Evolutionary conservation across 2,113 vertebrate genomes (phyloP).

Genomic region (Microtus oregoni): DNA sequence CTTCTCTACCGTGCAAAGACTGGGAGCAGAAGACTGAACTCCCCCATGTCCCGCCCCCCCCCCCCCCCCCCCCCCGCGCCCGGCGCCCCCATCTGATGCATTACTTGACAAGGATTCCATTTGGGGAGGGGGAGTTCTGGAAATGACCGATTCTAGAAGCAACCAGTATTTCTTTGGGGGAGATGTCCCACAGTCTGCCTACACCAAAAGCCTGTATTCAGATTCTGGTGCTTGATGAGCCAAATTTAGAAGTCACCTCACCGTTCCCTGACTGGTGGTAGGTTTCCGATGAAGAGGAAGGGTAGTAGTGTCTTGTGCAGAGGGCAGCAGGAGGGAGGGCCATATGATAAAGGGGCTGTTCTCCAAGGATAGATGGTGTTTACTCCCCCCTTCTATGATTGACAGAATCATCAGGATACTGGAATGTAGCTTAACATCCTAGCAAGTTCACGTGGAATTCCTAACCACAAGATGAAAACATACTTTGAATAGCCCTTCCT

Average conservation of each 20-base stretch:
- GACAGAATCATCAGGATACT: conserved; percentile 2
- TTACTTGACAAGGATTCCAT: background rate
- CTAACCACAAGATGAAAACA: conserved; percentile 26
- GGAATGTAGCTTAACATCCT: background rate
- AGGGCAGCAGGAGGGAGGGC: background rate
- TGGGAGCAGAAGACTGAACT: conserved; percentile 5
- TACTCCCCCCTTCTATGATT: background rate
- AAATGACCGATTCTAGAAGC: conserved; percentile 3
- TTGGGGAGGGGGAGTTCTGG: background rate
- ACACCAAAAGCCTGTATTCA: background rate
- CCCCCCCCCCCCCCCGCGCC: too few species aligned
- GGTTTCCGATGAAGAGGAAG: background rate
- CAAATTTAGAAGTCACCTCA: background rate
- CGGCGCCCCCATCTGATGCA: background rate
- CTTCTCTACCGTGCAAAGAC: conserved; percentile 50
- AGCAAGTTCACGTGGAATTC: conserved; percentile 10
- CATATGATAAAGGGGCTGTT: background rate
- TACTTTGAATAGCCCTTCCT: conserved; percentile 21
- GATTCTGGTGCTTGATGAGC: background rate
- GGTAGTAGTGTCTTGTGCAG: background rate
- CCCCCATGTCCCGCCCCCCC: too few species aligned
- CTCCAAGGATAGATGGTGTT: background rate
- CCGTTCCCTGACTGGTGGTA: background rate
- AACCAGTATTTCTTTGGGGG: conserved; percentile 38
- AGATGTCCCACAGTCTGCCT: background rate